These are phyloP conservation scores for Macrotus californicus DNA, from an alignment of 2,113 vertebrate species.

Conservation along the genomic window DNA sequence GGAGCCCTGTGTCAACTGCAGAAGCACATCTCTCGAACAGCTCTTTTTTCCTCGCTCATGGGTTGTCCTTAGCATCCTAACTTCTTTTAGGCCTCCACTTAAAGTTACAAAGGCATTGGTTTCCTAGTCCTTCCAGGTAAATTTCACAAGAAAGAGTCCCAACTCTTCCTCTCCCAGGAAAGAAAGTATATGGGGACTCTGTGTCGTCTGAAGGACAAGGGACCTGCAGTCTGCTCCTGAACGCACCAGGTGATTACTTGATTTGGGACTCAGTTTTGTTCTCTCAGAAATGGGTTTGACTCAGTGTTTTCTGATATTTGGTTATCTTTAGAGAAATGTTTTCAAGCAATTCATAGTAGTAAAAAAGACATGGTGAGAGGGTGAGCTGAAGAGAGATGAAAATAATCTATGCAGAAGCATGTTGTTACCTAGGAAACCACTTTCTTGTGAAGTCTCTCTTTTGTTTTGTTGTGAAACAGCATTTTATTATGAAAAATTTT, in stretches of 20 bases:
- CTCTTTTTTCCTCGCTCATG: rapidly evolving
- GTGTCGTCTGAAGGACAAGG: not conserved
- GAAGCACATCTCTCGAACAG: not conserved
- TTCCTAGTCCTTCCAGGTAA: not conserved
- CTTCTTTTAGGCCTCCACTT: not conserved
- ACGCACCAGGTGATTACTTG: not conserved
- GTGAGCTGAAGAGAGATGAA: not conserved
- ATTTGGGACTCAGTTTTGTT: not conserved
- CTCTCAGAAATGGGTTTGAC: not conserved
- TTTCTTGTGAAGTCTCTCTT: not conserved
- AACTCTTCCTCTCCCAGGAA: rapidly evolving
- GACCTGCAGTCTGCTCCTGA: not conserved
- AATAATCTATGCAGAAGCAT: not conserved
- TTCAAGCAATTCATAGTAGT: not conserved
- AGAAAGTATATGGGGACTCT: rapidly evolving
- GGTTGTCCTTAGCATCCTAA: not conserved
- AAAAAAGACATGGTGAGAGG: not conserved
- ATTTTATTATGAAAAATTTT: not conserved
- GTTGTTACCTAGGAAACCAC: not conserved
- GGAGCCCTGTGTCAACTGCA: rapidly evolving
- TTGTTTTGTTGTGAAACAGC: not conserved
- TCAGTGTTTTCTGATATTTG: not conserved
- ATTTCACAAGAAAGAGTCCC: not conserved
- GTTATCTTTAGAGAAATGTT: not conserved
- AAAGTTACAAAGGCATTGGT: not conserved